Evolutionary conservation across 2,113 vertebrate species (phyloP), one percentile per base, ranked within the genome.

Genomic region (Mesembrinibis cayennensis): DNA sequence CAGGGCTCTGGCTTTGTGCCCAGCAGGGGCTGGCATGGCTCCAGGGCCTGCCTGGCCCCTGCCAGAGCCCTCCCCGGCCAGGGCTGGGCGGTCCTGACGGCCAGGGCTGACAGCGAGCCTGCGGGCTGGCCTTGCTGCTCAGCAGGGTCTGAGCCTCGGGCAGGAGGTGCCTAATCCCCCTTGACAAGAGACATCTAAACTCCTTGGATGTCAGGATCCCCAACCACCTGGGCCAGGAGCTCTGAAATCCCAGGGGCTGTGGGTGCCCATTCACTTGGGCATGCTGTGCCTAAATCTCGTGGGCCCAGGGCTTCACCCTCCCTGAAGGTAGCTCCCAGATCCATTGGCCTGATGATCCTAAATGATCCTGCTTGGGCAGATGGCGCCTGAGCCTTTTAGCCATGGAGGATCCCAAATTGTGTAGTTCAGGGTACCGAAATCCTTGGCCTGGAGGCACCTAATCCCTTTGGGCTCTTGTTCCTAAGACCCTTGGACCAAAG

Each of bases 161-260:
- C 47, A 52, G 50, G 18, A 83, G 36, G 20, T 79, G 20, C 32
- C 38, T 59, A 38, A 71, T 72, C 10, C 17, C 10, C 22, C 59
- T 49, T 63, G n/a, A 50, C 42, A 89, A 45, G 65, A 62, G 11
- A 42, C 2, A 3, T 38, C 38, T 49, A 25, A 50, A 21, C 8
- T 47, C 18, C 44, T 63, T 20, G 30, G 38, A 56, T 32, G 29
- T 34, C 72, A 70, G 27, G 10, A 83, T 89, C 36, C 23, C 11
- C 13, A 67, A 0, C 3, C 20, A 47, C 52, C 32, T 44, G 26
- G 44, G 23, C 22, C 59, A 63, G 47, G 26, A 88, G 30, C 18
- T 81, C 27, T 0, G 0, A 78, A 84, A 84, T 53, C 42, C 25
- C n/a, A 5, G 2, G 18, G 8, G 2, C 9, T 65, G 14, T 40